Evolutionary conservation across 2,888 invertebrate species (phyloP).

Genomic region (Carcina quercana): DNA sequence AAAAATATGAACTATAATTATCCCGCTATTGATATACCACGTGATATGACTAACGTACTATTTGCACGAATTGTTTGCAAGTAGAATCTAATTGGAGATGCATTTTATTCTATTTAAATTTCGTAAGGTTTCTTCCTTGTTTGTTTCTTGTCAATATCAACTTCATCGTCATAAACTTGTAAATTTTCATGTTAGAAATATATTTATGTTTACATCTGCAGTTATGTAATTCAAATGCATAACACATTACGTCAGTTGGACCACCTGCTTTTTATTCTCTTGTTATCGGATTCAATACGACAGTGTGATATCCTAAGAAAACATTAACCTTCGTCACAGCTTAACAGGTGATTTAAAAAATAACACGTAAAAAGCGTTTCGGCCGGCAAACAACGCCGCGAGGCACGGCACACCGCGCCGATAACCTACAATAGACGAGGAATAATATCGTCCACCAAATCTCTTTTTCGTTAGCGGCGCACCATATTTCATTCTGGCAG

Average conservation of each 20-base stretch:
- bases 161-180: too few relatives aligned
- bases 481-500: constrained; percentile 73
- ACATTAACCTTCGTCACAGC: constrained; percentile 51
- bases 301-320: constrained; percentile 35
- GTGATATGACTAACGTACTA: constrained; percentile 6
- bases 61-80: constrained; percentile 4
- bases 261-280: background rate
- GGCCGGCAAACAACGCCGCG: constrained; percentile 38
- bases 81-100: constrained; percentile 1
- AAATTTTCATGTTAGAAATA: too few relatives aligned
- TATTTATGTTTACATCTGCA: too few relatives aligned
- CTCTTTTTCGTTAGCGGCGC: constrained; percentile 66
- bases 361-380: constrained; percentile 38
- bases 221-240: too few relatives aligned
- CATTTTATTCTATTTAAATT: constrained; percentile 1
- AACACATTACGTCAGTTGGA: background rate
- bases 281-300: constrained; percentile 1
- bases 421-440: constrained; percentile 37
- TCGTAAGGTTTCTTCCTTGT: background rate
- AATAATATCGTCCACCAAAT: constrained; percentile 66
- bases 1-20: too few relatives aligned
- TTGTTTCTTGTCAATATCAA: background rate
- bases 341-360: constrained; percentile 54
- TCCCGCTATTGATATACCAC: too few relatives aligned
- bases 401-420: constrained; percentile 37